phyloP scores from a whole-genome alignment of 2,113 vertebrate species.

The Gracilinanus agilis region DNA sequence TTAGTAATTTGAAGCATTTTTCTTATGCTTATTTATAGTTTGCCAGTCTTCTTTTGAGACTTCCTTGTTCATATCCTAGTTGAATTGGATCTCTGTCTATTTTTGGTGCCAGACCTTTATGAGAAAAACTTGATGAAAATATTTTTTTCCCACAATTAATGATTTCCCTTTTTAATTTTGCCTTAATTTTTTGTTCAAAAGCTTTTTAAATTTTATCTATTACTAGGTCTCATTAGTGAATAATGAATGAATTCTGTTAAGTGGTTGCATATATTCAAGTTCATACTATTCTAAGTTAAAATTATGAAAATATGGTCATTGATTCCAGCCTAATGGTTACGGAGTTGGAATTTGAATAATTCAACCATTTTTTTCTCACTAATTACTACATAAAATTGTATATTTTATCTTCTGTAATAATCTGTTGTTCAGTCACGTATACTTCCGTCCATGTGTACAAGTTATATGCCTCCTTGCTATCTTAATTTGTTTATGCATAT shows the following conservation, averaged over 20 bases:
- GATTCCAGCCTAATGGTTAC: background rate
- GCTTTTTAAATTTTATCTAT: background rate
- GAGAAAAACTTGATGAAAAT: background rate
- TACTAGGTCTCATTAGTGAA: background rate
- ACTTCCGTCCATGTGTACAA: background rate
- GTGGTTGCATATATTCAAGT: background rate
- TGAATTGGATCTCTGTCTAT: background rate
- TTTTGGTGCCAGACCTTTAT: background rate
- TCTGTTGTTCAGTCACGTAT: too few relatives aligned
- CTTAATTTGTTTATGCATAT: background rate
- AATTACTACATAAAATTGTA: background rate
- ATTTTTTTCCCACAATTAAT: background rate
- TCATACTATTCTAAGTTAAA: background rate
- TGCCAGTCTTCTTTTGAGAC: background rate
- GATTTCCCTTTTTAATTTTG: background rate
- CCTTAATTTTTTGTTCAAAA: background rate
- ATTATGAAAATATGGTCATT: background rate
- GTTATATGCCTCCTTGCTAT: background rate
- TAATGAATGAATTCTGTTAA: background rate
- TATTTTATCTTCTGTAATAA: background rate
- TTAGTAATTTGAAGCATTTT: background rate
- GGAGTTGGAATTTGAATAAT: background rate
- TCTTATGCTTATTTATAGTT: background rate
- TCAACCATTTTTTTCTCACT: background rate
- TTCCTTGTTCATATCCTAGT: background rate